Base-by-base conservation (phyloP, 2,888 invertebrate genomes). In the Cephalotes varians region DNA sequence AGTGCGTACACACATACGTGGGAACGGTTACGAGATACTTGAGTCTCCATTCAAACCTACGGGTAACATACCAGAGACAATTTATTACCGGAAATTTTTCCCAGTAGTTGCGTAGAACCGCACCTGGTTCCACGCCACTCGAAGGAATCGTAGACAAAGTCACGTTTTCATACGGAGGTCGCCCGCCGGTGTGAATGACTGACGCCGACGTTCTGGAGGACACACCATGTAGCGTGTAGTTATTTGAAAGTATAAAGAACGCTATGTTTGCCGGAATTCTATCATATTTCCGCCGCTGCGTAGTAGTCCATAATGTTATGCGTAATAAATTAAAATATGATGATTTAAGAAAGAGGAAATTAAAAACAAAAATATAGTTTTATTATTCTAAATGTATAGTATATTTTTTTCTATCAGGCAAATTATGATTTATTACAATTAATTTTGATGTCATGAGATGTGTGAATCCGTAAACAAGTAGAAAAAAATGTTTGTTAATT, bases 51-150 rank as follows among this genome's bases (percentile, higher is more conserved):
- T 89, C 84, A 89, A 90, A 84, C 89, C 89, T 86, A 89, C 89
- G 83, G 56, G 67, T 85, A 58, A 28, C 89, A 87, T 89, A 85
- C 88, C 89, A 44, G 80, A 18, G 77, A 83, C 84, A 82, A 90
- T 88, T 88, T 90, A 90, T 89, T 86, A 87, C 88, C 89, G 89
- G 89, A 90, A 90, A 90, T 87, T 87, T 90, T 86, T 81, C 62
- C 81, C 12, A 47, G 12, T 58, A 67, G 74, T 86, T 85, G 86
- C 87, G 76, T 85, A 81, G 40, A 64, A 89, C 28, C 77, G 69
- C 79, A 80, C 74, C 79, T 69, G 87, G 76, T 77, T 47, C 77
- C 83, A 83, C 76, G 64, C 2, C 54, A 15, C n/a, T 34, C 80
- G 73, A 60, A 9, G 67, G 74, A 79, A 81, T 58, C 74, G 37